Percentiles rank a stretch among this genome's conserved stretches.
These are phyloP conservation scores for Leptobrachium ailaonicum DNA, from an alignment of 2,113 vertebrate species.

Conservation along the genomic window DNA sequence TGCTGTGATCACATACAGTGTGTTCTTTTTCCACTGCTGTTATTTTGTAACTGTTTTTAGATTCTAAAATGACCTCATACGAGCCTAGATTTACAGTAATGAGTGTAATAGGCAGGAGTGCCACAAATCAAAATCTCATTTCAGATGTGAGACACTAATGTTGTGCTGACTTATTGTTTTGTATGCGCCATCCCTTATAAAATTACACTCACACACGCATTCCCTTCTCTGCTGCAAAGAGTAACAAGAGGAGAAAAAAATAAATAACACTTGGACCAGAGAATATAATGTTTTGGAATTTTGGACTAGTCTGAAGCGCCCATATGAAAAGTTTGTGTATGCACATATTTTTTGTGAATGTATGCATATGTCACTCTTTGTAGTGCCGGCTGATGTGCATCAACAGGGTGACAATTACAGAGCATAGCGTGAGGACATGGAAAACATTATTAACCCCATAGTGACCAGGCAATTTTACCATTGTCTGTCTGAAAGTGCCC, in stretches of 20 bases:
- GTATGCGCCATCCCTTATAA: slow-evolving; percentile 75
- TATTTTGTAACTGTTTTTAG: slow-evolving; percentile 67
- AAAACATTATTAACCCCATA: too few species aligned
- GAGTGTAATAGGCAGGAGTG: slow-evolving; percentile 69
- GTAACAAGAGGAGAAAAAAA: slow-evolving; percentile 30
- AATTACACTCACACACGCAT: slow-evolving; percentile 59
- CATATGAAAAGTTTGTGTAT: too few species aligned
- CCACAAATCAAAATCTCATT: slow-evolving; percentile 93
- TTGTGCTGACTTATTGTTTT: slow-evolving; percentile 73
- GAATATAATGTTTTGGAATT: too few species aligned
- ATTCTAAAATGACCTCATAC: slow-evolving; percentile 69
- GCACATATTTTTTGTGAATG: too few species aligned
- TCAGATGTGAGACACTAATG: slow-evolving; percentile 77
- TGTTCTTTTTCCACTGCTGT: slow-evolving; percentile 47
- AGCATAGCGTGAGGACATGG: too few species aligned
- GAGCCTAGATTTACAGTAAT: slow-evolving; percentile 72
- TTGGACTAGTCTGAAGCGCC: too few species aligned
- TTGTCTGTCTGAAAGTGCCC: too few species aligned
- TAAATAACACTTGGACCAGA: too few species aligned
- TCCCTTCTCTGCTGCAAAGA: slow-evolving; percentile 56
- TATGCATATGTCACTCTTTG: too few species aligned
- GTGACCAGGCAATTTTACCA: too few species aligned
- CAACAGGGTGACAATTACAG: too few species aligned
- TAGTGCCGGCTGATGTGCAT: too few species aligned
- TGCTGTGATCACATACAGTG: slow-evolving; percentile 57